Evolutionary conservation across 2,797 vertebrate species (phyloP), one percentile per base, ranked within the genome.

Genomic region (Notolabrus celidotus): DNA sequence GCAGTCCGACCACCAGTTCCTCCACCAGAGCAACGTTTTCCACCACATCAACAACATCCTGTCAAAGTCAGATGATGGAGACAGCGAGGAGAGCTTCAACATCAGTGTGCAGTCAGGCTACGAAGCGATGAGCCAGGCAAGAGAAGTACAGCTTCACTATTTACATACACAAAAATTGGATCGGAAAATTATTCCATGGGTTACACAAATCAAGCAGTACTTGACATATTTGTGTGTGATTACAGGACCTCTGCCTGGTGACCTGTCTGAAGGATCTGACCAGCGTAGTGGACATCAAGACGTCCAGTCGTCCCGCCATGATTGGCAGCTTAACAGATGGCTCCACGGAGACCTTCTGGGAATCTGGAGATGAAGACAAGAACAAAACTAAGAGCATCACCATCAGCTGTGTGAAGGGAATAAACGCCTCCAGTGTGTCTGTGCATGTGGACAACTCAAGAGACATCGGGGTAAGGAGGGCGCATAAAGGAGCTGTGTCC

Each of bases 1-100:
- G 84, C 98, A 99, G 77, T 99, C 98, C 0, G 98, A 99, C 90
- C 98, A 99, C 79, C 98, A 99, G 82, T 99, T 99, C 86, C 94
- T 99, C 79, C 98, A 99, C 84, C 98, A 99, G 86, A 99, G 98
- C 92, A 99, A 99, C n/a, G 98, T 99, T 74, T 99, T 99, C 88
- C 98, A 99, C 92, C 98, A 99, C 88, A 99, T 99, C 89, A 99
- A 99, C 91, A 99, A 99, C 71, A 99, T 99, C 87, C 92, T 99
- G 81, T 99, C 98, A 45, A 99, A 99, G 91, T 99, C 98, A 1
- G 98, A 99, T 57, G 98, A 99, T 60, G 98, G 98, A 27, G 98
- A 99, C 82, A 99, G 98, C 6, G 98, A 99, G 82, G 98, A 99
- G 86, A 99, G 98, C 87, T 99, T 99, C 75, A 99, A 96, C 87